These are phyloP conservation scores for Cepphus grylle DNA, from an alignment of 2,113 vertebrate species.

Conservation along the genomic window DNA sequence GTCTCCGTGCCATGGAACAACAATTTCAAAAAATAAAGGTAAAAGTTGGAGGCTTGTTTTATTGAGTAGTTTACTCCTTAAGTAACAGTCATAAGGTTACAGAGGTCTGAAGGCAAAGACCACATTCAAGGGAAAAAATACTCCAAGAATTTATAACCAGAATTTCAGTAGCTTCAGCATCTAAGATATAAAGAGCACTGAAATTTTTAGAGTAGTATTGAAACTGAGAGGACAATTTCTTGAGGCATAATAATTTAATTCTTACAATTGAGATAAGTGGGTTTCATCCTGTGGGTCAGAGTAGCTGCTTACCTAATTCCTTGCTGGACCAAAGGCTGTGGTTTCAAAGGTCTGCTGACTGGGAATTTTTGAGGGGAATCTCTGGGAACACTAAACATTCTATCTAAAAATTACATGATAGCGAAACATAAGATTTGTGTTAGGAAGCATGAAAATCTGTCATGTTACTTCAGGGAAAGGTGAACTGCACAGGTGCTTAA, in stretches of 20 bases:
- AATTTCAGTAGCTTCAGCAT: neutral
- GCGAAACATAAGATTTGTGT: neutral
- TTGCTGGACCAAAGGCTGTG: neutral
- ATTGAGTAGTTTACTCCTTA: neutral
- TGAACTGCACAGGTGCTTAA: neutral
- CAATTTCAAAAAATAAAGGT: conserved; percentile 92
- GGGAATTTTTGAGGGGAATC: neutral
- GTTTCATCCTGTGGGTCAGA: neutral
- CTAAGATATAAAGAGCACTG: neutral
- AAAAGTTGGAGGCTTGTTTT: neutral
- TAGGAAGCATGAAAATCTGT: neutral
- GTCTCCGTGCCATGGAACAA: conserved; percentile 88
- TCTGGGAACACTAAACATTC: neutral
- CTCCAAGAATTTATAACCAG: neutral
- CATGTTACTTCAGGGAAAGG: neutral
- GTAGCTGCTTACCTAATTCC: neutral
- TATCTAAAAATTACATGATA: neutral
- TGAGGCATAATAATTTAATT: neutral
- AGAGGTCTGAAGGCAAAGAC: neutral
- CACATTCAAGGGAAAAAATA: neutral
- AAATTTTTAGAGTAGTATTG: neutral
- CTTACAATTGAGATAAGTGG: neutral
- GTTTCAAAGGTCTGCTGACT: neutral
- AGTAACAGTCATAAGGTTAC: neutral
- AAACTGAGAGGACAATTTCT: neutral